Conservation (phyloP, 2,888 invertebrate genomes). For the Cylindroiulus punctatus region DNA sequence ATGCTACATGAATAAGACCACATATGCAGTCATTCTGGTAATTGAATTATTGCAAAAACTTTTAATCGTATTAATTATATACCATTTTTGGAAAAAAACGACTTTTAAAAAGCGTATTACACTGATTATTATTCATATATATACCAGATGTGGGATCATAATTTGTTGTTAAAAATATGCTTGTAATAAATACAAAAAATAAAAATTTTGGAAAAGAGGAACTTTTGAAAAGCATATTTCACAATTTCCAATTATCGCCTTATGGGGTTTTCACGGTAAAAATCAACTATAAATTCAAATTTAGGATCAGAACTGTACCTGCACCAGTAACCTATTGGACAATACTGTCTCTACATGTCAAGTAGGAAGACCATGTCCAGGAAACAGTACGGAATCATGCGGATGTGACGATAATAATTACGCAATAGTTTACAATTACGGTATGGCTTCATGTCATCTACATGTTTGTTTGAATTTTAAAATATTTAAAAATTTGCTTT, state of each 20-base stretch:
- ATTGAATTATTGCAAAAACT: not conserved
- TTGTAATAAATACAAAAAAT: no score
- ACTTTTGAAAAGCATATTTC: no score
- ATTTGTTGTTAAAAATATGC: no score
- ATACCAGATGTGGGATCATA: no score
- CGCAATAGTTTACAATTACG: conserved; percentile 2
- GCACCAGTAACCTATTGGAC: conserved; percentile 7
- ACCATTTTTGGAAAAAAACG: no score
- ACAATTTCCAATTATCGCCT: no score
- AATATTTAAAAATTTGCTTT: no score
- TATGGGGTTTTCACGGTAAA: no score
- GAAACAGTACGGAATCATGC: not conserved
- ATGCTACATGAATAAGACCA: not conserved
- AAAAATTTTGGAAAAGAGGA: no score
- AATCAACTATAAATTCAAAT: not conserved
- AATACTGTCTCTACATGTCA: not conserved
- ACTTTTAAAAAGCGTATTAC: no score
- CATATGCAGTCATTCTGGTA: conserved; percentile 18
- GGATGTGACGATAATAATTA: not conserved
- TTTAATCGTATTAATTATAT: no score
- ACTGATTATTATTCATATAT: no score
- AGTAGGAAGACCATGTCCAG: not conserved
- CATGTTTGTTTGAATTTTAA: not conserved
- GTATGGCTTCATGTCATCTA: not conserved
- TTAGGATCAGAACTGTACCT: not conserved